phyloP scores from a whole-genome alignment of 1,140 invertebrate species.

The Megalopta genalis region DNA sequence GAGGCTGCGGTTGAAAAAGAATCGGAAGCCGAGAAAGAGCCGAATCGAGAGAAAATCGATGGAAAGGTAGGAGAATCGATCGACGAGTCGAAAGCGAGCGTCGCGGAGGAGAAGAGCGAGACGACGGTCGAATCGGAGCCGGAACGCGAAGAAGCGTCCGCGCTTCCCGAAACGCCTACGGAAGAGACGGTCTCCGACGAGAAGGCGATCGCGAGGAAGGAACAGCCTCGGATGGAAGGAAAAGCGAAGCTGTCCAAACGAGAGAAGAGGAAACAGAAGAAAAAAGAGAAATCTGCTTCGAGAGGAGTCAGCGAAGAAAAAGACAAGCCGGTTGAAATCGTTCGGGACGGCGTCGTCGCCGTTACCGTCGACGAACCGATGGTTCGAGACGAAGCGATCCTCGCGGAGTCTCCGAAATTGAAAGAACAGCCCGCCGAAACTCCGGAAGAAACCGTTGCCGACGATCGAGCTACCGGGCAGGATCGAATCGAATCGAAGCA shows the following conservation, averaged over 20 bases:
- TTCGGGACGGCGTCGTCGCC: not conserved
- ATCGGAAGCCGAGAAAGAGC: not conserved
- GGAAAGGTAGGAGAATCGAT: not conserved
- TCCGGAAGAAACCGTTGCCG: not conserved
- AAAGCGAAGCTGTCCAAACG: slow-evolving; percentile 32
- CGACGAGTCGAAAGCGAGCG: not conserved
- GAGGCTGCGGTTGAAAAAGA: not conserved
- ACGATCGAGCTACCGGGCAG: not conserved
- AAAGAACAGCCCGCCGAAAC: not conserved
- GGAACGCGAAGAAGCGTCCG: slow-evolving; percentile 11
- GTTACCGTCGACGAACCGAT: not conserved
- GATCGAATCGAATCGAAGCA: not conserved
- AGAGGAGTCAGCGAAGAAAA: slow-evolving; percentile 13
- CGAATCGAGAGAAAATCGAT: not conserved
- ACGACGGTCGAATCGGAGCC: not conserved
- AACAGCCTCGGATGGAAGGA: not conserved
- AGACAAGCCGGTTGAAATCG: not conserved
- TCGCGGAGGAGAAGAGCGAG: not conserved
- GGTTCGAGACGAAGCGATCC: not conserved
- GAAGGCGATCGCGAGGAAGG: not conserved
- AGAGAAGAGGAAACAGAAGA: slow-evolving; percentile 46
- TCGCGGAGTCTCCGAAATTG: not conserved
- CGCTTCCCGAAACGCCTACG: not conserved
- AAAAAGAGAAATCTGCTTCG: slow-evolving; percentile 16
- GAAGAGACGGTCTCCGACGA: not conserved